These are phyloP conservation scores for Propsilocerus akamusi DNA, from an alignment of 1,140 invertebrate species.

Conservation along the genomic window DNA sequence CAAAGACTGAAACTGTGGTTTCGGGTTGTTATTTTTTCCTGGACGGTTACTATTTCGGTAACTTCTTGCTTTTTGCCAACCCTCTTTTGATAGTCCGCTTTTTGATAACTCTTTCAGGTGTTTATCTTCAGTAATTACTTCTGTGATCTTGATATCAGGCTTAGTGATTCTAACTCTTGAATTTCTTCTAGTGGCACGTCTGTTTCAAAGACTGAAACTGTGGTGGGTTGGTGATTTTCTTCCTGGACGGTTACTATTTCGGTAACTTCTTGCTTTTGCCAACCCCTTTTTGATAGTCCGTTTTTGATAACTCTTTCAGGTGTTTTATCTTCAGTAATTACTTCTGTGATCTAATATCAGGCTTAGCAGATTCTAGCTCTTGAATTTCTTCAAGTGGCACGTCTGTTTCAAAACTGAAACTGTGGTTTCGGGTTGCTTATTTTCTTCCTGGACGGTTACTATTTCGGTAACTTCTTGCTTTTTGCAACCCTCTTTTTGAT, in stretches of 20 bases:
- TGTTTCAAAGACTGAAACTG: conserved; percentile 8
- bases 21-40: conserved; percentile 9
- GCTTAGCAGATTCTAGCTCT: too few relatives aligned
- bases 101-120: conserved; percentile 10
- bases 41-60: conserved; percentile 15
- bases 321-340: conserved; percentile 11
- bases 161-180: not conserved
- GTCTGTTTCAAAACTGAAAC: not conserved
- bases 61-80: conserved; percentile 21
- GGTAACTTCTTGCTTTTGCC: conserved; percentile 11
- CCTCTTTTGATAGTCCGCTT: conserved; percentile 12
- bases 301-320: conserved; percentile 10
- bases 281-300: conserved; percentile 7
- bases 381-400: not conserved
- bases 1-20: conserved; percentile 4
- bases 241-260: conserved; percentile 11
- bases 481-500: conserved; percentile 9
- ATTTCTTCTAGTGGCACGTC: not conserved
- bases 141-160: conserved; percentile 8
- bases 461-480: conserved; percentile 13
- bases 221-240: conserved; percentile 15
- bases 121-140: conserved; percentile 13
- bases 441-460: conserved; percentile 8
- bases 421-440: not conserved
- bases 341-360: too few relatives aligned